Evolutionary conservation across 1,140 invertebrate genomes (phyloP), one percentile per base, ranked within the genome.

Genomic region (Drosophila teissieri): DNA sequence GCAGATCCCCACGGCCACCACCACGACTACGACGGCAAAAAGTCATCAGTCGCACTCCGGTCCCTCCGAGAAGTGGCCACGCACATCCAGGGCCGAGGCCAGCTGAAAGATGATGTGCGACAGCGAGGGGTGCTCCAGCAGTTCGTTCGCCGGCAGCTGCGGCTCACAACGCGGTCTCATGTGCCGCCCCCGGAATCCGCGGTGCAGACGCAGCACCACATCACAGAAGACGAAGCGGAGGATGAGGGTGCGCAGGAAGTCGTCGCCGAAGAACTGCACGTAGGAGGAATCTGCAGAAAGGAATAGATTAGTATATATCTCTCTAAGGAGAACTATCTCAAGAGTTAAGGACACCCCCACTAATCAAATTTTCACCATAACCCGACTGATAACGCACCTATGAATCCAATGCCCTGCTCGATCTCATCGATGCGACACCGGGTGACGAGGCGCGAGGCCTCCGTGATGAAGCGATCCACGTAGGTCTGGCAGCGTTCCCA

Each of bases 151-250:
- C 11, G 98, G 97, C 65, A 98, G 92, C 3, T 96, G 94, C 15
- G 98, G 98, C 84, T 97, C 96, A 77, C 96, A 96, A 11, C 96
- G 94, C 0, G 98, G 97, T 84, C 96, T 95, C 92, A 96, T 97
- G 76, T 96, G 96, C 0, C 96, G 94, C 36, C 96, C 95, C 84
- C 97, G 94, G 91, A 96, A 96, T 44, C 95, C 95, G 61, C 96
- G 95, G 93, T 99, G 98, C 80, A 98, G 93, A 68, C 96, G 95
- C 58, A 98, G 93, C 36, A 97, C 96, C 80, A 97, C 95, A 93
- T 97, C 96, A 93, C 98, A 99, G 94, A 99, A 99, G 62, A 99
- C 95, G 93, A 97, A 98, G 53, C 98, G 95, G 52, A 98, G 94
- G 58, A 98, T 93, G 52, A 99, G 93, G 51, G 98, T 94, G 57